phyloP scores from a whole-genome alignment of 2,113 vertebrate species.

The Protobothrops mucrosquamatus region DNA sequence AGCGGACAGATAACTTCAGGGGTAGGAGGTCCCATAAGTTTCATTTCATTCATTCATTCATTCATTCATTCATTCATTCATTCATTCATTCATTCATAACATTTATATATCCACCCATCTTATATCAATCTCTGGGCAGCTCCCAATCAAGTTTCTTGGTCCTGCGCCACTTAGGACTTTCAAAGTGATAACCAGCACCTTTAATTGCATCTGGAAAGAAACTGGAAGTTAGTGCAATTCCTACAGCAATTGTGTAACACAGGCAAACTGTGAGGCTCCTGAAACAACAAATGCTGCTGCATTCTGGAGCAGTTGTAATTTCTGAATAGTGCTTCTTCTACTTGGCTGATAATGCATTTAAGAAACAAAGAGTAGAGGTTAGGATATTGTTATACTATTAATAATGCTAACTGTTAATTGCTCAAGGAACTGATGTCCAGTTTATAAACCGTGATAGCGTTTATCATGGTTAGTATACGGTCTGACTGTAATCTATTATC shows the following conservation, averaged over 20 bases:
- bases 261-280: not conserved
- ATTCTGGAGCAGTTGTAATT: not conserved
- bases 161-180: not conserved
- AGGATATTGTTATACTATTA: not conserved
- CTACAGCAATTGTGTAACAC: not conserved
- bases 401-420: not conserved
- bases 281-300: not conserved
- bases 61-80: too few relatives aligned
- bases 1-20: not conserved
- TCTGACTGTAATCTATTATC: not conserved
- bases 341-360: not conserved
- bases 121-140: not conserved
- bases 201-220: not conserved
- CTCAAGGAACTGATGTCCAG: not conserved
- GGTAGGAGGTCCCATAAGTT: not conserved
- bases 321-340: not conserved
- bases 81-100: too few relatives aligned
- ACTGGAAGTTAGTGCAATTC: not conserved
- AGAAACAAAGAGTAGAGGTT: not conserved
- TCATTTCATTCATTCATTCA: not conserved
- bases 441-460: not conserved
- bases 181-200: not conserved
- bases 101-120: not conserved
- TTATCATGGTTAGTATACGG: not conserved
- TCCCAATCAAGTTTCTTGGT: not conserved